Base-by-base conservation (phyloP, 2,888 invertebrate genomes). In the Tricholauxania praeusta region DNA sequence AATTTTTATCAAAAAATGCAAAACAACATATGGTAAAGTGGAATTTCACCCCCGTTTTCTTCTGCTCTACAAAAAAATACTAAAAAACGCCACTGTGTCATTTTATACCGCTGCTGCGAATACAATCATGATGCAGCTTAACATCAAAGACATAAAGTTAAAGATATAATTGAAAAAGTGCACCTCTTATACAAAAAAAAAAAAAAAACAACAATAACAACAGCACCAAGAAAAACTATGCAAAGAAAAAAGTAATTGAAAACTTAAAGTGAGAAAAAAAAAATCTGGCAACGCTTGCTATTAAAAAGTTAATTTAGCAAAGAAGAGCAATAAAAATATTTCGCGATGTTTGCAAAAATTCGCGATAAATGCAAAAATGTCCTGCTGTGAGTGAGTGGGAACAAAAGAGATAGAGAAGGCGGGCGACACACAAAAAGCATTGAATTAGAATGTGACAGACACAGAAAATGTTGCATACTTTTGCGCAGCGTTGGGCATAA, bases 391-490 rank as follows among this genome's bases (percentile, higher is more conserved):
- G 62, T 12, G n/a, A n/a, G n/a, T 12, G n/a, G 32, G 17, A 62
- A 39, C 28, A 47, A 10, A 47, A 60, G 1, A n/a, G 39, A 47
- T 2, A 7, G 39, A 10, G 10, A 39, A 39, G 7, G 10, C 7
- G 39, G 7, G 10, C 7, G 39, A 39, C 39, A 39, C 5, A 39
- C 39, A 39, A 57, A 57, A 12, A 22, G 28, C 22, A 57, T 14
- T 7, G 47, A 17, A 12, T n/a, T n/a, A 17, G 63, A 17, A 17
- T 4, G 19, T 10, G 17, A 39, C 12, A 63, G 17, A 39, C 12
- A 63, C 10, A 39, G 39, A 63, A 63, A 63, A 48, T 63, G 17
- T 63, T 63, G 63, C 63, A 39, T 63, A 48, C 63, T 47, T 63
- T 47, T 48, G 7, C 19, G 63, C 63, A 39, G 17, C 19, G 47